Evolutionary conservation across 2,113 vertebrate species (phyloP).

Genomic region (Leptobrachium ailaonicum): DNA sequence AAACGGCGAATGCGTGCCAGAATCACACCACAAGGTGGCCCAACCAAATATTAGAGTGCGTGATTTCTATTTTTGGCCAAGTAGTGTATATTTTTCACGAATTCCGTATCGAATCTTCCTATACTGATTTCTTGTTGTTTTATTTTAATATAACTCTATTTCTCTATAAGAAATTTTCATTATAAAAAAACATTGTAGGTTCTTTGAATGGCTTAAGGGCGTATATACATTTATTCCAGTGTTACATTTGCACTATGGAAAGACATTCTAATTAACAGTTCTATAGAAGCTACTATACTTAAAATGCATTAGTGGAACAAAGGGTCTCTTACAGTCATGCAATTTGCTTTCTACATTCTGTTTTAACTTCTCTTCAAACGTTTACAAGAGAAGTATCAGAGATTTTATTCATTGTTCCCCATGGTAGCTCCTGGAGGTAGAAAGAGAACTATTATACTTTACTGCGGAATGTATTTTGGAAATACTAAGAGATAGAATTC

Average conservation of each 20-base stretch:
- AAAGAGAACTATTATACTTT: constrained; percentile 23
- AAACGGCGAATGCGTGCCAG: too few relatives aligned
- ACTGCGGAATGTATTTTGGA: constrained; percentile 5
- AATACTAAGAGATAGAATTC: constrained; percentile 4
- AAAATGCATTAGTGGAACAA: constrained; percentile 3
- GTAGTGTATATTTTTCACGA: too few relatives aligned
- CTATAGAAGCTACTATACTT: constrained; percentile 4
- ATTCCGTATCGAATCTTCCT: too few relatives aligned
- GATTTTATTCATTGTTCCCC: constrained; percentile 20
- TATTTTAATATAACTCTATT: not conserved
- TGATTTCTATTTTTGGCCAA: too few relatives aligned
- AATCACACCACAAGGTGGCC: too few relatives aligned
- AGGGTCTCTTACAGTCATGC: not conserved
- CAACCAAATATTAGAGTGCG: too few relatives aligned
- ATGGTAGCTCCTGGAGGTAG: not conserved
- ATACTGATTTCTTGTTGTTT: too few relatives aligned
- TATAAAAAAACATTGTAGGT: not conserved
- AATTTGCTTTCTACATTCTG: constrained; percentile 10
- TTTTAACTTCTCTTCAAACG: constrained; percentile 5
- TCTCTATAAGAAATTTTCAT: constrained; percentile 1
- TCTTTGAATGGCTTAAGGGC: constrained; percentile 11
- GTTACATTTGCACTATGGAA: constrained; percentile 5
- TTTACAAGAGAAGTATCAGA: constrained; percentile 4
- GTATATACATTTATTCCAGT: not conserved
- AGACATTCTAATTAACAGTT: constrained; percentile 19